Conservation (phyloP, 2,888 invertebrate genomes). For the Ariolimax columbianus region DNA sequence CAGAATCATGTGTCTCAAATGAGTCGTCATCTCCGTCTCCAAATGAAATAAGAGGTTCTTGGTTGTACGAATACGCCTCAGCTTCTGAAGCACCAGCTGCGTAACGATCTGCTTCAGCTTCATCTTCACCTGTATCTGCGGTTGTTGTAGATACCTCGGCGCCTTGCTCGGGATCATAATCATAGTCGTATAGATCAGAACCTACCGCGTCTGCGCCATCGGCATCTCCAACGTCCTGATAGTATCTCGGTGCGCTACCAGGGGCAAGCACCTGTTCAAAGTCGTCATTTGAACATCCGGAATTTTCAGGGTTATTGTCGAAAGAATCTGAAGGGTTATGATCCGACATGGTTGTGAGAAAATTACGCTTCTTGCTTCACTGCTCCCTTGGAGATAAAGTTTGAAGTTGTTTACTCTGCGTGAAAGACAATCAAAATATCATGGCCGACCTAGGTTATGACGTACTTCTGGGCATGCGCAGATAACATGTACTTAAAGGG, state of each 20-base stretch:
- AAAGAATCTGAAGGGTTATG: conserved; percentile 29
- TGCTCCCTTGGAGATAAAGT: no score
- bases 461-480: conserved; percentile 57
- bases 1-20: conserved; percentile 37
- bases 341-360: conserved; percentile 52
- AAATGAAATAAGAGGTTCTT: conserved; percentile 58
- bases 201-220: neutral
- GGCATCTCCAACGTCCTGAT: conserved; percentile 35
- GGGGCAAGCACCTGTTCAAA: conserved; percentile 55
- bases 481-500: no score
- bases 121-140: conserved; percentile 61
- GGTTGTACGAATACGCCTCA: conserved; percentile 50
- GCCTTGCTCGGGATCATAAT: conserved; percentile 58
- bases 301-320: conserved; percentile 57
- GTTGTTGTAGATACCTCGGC: conserved; percentile 68
- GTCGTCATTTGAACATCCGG: conserved; percentile 54
- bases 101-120: conserved; percentile 70
- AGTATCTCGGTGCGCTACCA: neutral
- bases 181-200: conserved; percentile 39
- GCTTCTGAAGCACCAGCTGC: conserved; percentile 59
- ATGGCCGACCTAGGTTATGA: conserved; percentile 57
- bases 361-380: neutral
- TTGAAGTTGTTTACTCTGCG: conserved; percentile 14
- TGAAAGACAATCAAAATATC: conserved; percentile 47
- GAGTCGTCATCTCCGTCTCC: conserved; percentile 45